phyloP scores from a whole-genome alignment of 2,113 vertebrate species.

The Leucoraja erinaceus region DNA sequence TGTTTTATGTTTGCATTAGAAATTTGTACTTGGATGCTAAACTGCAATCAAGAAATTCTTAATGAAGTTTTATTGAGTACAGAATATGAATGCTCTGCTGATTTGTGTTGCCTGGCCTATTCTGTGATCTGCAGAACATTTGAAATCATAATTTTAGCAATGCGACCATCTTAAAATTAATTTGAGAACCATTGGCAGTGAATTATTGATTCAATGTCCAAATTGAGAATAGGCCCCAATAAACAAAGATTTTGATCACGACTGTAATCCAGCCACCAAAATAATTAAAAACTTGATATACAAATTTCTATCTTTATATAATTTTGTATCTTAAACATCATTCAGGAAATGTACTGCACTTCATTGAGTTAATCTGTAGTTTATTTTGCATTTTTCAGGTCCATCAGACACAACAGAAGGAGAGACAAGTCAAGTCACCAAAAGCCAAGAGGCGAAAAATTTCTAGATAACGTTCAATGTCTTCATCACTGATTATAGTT shows the following conservation, averaged over 20 bases:
- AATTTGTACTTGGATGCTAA: background rate
- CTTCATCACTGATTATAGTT: constrained; percentile 61
- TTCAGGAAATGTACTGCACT: background rate
- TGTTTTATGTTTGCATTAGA: background rate
- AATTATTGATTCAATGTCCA: background rate
- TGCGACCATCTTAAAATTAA: background rate
- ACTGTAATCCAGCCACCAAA: background rate
- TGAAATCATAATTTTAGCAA: background rate
- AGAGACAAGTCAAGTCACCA: constrained; percentile 89
- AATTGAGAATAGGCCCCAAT: background rate
- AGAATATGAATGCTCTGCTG: background rate
- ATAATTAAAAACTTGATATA: background rate
- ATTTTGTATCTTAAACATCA: background rate
- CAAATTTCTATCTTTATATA: background rate
- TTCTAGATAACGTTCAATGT: constrained; percentile 98
- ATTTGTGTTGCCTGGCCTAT: background rate
- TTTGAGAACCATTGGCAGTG: too few relatives aligned
- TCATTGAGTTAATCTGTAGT: background rate
- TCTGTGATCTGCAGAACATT: background rate
- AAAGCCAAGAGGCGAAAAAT: constrained; percentile 98
- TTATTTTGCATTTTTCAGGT: constrained; percentile 55
- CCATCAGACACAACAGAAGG: constrained; percentile 82
- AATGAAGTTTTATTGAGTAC: background rate
- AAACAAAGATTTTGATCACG: background rate
- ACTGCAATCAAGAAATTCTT: background rate